Evolutionary conservation across 2,113 vertebrate genomes (phyloP), one percentile per base, ranked within the genome.

Genomic region (Pogonocichla stellata): DNA sequence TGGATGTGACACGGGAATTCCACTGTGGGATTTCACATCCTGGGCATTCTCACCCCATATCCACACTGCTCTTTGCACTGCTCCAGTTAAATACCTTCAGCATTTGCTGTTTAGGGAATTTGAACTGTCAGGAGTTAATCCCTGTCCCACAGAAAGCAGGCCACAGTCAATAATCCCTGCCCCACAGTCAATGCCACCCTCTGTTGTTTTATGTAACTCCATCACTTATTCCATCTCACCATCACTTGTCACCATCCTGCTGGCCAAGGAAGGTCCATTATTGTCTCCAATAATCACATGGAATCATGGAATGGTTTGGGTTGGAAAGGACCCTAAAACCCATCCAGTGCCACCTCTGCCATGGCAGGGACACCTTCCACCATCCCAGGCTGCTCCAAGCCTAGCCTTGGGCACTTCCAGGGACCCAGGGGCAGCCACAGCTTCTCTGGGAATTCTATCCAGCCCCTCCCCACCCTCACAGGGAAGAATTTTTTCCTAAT

Each of bases 401-500:
- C 48, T 0, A 0, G 33, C 6, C 58, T 65, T 6, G 67, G 50
- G 0, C 50, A 57, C 36, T 43, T 0, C 17, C 57, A 56, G 57
- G n/a, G 48, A 34, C 1, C 28, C 50, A 56, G 66, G 31, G 34
- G 17, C 66, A 71, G 43, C 58, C 58, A 16, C 51, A 65, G 67
- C 33, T 28, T 0, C 43, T 43, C 60, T 73, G 67, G 67, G 26
- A 11, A 73, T 4, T 57, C 36, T 36, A n/a, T 57, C 43, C 67
- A 80, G 34, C 34, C 9, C 42, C 12, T 80, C 4, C 7, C 20
- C 42, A 48, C 17, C 17, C 12, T 73, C 14, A 10, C 9, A 28
- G 22, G 26, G 15, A 58, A 7, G 8, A 9, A 14, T 33, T 51
- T 10, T 14, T 28, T 15, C 67, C 60, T 28, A 14, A 19, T 66